These are phyloP conservation scores for Drosophila buzzatii DNA, from an alignment of 2,888 invertebrate genomes.

Conservation along the genomic window DNA sequence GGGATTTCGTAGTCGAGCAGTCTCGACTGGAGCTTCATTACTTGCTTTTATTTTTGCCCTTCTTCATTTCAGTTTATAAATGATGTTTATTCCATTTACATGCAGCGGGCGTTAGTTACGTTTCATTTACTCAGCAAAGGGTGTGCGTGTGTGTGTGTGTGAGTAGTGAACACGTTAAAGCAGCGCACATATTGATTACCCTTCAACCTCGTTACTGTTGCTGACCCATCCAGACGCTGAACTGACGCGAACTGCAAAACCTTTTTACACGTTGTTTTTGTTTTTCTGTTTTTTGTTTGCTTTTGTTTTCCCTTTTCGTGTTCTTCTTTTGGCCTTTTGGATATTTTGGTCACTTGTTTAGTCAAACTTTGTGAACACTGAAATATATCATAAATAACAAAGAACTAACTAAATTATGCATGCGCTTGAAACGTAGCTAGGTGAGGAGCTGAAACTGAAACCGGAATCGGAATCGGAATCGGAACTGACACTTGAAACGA, in stretches of 20 bases:
- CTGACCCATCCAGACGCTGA: constrained; percentile 29
- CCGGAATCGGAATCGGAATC: constrained; percentile 4
- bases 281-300: not conserved
- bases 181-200: constrained; percentile 46
- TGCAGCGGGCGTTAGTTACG: constrained; percentile 42
- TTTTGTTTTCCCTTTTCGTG: not conserved
- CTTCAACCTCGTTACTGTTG: constrained; percentile 42
- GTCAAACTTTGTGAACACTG: constrained; percentile 6
- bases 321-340: constrained; percentile 14
- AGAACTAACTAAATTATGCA: constrained; percentile 27
- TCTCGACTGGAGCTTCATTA: too few species aligned
- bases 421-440: constrained; percentile 2
- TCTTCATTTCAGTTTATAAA: constrained; percentile 44
- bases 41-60: not conserved
- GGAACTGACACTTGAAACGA: constrained; percentile 7
- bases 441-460: not conserved
- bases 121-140: constrained; percentile 25
- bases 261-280: constrained; percentile 17
- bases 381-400: constrained; percentile 29
- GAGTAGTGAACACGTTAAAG: constrained; percentile 19
- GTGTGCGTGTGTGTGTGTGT: constrained; percentile 6
- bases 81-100: constrained; percentile 53
- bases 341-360: constrained; percentile 19
- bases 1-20: too few species aligned
- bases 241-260: constrained; percentile 25